Evolutionary conservation across 2,797 vertebrate genomes (phyloP).

Genomic region (Sebastes iracundus): DNA sequence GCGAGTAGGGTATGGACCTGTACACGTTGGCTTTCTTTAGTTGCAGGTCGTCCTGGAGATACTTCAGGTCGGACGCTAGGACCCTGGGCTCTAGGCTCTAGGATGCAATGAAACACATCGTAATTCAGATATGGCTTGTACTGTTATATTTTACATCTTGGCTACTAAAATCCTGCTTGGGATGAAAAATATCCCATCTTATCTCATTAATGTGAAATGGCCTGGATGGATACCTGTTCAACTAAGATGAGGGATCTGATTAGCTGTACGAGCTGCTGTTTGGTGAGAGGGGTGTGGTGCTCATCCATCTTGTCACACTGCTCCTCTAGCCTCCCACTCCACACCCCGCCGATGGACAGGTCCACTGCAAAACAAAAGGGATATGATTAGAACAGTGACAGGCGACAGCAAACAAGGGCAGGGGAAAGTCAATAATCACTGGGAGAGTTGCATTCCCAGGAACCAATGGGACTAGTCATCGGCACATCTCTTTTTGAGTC

Average conservation of each 20-base stretch:
- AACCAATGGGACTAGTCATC: background rate
- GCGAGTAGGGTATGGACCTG: constrained; percentile 81
- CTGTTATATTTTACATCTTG: background rate
- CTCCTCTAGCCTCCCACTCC: constrained; percentile 53
- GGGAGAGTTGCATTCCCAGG: background rate
- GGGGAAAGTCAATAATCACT: background rate
- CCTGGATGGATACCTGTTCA: constrained; percentile 64
- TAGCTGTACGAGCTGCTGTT: constrained; percentile 78
- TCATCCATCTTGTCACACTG: constrained; percentile 64
- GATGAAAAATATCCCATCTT: background rate
- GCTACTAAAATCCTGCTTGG: background rate
- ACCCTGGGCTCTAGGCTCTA: constrained; percentile 68
- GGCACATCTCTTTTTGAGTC: too few relatives aligned
- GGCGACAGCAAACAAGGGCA: background rate
- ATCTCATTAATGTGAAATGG: background rate
- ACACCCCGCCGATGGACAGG: constrained; percentile 28
- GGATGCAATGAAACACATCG: background rate
- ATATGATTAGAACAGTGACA: background rate
- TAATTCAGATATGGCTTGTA: background rate
- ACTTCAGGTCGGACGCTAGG: constrained; percentile 71
- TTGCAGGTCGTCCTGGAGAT: constrained; percentile 80
- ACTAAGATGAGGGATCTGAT: constrained; percentile 77
- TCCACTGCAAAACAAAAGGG: constrained; percentile 59
- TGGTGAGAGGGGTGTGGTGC: constrained; percentile 61
- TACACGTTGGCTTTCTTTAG: constrained; percentile 80